phyloP scores from a whole-genome alignment of 2,113 vertebrate species.

The Prolemur simus region DNA sequence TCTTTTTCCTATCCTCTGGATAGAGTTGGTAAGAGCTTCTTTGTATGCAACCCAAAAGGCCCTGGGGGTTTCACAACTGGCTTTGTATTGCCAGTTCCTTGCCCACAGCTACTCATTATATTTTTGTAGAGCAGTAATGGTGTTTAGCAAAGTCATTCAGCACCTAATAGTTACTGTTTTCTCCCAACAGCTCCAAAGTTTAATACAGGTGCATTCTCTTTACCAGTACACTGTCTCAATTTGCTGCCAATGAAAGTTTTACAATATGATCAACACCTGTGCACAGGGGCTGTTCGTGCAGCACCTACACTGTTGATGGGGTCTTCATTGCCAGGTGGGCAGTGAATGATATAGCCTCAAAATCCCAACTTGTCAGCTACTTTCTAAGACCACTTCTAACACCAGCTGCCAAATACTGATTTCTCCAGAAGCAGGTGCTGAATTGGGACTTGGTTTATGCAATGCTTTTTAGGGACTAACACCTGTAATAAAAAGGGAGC shows the following conservation, averaged over 20 bases:
- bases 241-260: background rate
- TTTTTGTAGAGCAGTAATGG: background rate
- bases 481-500: background rate
- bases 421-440: background rate
- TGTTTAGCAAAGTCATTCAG: background rate
- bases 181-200: background rate
- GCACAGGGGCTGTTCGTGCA: background rate
- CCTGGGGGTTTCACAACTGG: background rate
- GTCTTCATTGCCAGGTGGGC: background rate
- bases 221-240: background rate
- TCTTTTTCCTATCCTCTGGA: background rate
- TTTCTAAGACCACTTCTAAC: conserved; percentile 1
- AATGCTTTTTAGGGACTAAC: background rate
- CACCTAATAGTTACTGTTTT: background rate
- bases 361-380: background rate
- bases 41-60: background rate
- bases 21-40: background rate
- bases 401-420: background rate
- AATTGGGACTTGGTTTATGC: background rate
- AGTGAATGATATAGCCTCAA: background rate
- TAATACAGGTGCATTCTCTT: background rate
- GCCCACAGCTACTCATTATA: background rate
- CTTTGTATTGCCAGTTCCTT: background rate
- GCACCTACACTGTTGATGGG: background rate
- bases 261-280: background rate